phyloP scores from a whole-genome alignment of 2,888 invertebrate species.

The Drosophila meridiana region DNA sequence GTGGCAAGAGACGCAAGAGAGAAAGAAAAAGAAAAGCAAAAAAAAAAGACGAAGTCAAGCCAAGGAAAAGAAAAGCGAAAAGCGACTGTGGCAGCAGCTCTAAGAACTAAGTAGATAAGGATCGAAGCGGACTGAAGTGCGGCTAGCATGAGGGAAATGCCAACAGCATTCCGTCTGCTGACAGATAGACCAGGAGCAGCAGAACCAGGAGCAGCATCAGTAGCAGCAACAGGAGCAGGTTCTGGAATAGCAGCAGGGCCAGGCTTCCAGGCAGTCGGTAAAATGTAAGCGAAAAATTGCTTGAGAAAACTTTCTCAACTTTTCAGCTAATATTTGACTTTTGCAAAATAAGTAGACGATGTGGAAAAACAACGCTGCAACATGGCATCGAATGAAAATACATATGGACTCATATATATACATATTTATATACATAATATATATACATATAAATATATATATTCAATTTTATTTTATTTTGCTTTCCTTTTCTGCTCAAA shows the following conservation, averaged over 20 bases:
- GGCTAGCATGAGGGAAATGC: conserved; percentile 60
- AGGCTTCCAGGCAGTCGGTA: conserved; percentile 37
- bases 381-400: conserved; percentile 51
- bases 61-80: conserved; percentile 51
- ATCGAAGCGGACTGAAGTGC: conserved; percentile 45
- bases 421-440: conserved; percentile 15
- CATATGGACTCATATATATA: conserved; percentile 43
- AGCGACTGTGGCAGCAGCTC: conserved; percentile 58
- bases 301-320: conserved; percentile 82
- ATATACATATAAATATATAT: conserved; percentile 11
- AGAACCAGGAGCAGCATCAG: conserved; percentile 12
- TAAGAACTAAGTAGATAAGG: conserved; percentile 70
- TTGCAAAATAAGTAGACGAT: conserved; percentile 78
- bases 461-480: conserved; percentile 46
- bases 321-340: conserved; percentile 83
- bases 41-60: neutral
- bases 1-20: conserved; percentile 33
- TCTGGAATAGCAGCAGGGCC: conserved; percentile 2
- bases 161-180: conserved; percentile 70
- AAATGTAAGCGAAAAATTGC: conserved; percentile 81
- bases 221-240: conserved; percentile 8
- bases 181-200: conserved; percentile 73
- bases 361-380: conserved; percentile 72
- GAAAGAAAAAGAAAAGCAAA: neutral
- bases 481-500: conserved; percentile 50